Percentiles rank a stretch among this genome's conserved stretches.
Evolutionary conservation across 2,113 vertebrate species (phyloP).

Genomic region (Hipposideros armiger): DNA sequence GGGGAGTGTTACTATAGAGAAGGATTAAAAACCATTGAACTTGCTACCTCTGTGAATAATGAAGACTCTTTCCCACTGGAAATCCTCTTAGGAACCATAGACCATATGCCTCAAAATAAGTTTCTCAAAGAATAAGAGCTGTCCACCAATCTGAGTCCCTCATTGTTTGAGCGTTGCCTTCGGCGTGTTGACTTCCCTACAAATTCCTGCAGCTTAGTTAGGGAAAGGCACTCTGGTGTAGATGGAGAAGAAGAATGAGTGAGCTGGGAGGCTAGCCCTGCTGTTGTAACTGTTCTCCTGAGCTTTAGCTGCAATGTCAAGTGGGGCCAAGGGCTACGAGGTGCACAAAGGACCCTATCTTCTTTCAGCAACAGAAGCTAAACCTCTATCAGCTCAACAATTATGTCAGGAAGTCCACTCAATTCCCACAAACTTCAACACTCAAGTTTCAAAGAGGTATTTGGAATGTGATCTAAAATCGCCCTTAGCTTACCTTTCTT

Average conservation of each 20-base stretch:
- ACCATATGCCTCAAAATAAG: background rate
- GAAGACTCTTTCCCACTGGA: background rate
- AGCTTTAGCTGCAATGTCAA: background rate
- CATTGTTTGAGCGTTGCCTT: background rate
- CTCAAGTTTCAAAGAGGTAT: background rate
- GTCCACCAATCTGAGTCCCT: background rate
- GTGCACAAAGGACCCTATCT: background rate
- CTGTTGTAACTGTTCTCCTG: no score
- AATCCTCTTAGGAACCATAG: background rate
- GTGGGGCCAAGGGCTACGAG: background rate
- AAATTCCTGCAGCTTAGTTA: background rate
- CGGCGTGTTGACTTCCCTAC: background rate
- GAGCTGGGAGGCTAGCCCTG: background rate
- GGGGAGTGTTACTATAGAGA: background rate
- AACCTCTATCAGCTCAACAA: background rate
- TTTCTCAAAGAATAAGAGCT: background rate
- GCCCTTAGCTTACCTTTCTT: slow-evolving; percentile 91
- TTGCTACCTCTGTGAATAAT: background rate
- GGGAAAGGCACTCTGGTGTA: background rate
- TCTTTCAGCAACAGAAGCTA: background rate
- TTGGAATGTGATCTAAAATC: background rate
- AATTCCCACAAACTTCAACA: background rate
- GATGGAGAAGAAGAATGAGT: background rate
- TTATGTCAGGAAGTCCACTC: background rate
- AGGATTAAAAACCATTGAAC: background rate